Percentiles rank a stretch among this genome's conserved stretches.
Evolutionary conservation across 2,797 vertebrate species (phyloP).

Genomic region (Fistularia tabacaria): DNA sequence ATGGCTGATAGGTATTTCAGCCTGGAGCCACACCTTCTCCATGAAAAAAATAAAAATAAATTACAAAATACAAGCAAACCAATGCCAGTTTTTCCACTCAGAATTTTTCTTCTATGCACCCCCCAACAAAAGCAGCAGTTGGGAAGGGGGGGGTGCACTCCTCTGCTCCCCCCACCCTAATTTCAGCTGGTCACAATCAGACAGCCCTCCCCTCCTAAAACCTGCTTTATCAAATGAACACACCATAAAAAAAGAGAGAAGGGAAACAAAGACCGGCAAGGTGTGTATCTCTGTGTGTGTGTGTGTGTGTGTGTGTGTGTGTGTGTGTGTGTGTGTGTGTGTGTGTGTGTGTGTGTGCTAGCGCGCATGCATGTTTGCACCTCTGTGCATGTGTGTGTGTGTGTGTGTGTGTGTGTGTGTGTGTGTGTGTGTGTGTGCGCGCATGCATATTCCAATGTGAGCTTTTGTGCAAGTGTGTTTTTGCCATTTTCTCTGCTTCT

Average conservation of each 20-base stretch:
- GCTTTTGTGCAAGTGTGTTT: conserved; percentile 14
- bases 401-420: conserved; percentile 27
- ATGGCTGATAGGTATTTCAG: conserved; percentile 37
- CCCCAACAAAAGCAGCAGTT: too few relatives aligned
- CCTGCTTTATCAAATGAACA: conserved; percentile 74
- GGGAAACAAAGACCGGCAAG: conserved; percentile 56
- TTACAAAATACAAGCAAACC: background rate
- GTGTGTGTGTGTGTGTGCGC: conserved; percentile 7
- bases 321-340: conserved; percentile 24
- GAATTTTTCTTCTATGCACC: conserved; percentile 15
- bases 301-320: conserved; percentile 48
- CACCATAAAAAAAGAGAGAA: conserved; percentile 66
- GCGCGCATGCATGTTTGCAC: too few relatives aligned
- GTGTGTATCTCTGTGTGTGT: conserved; percentile 31
- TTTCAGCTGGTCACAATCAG: conserved; percentile 28
- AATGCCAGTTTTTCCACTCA: conserved; percentile 15
- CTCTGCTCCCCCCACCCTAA: conserved; percentile 16
- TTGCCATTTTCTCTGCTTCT: conserved; percentile 44
- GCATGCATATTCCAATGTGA: conserved; percentile 7
- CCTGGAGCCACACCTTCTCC: conserved; percentile 34
- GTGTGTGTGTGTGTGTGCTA: conserved; percentile 30
- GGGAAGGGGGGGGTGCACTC: background rate
- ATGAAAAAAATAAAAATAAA: conserved; percentile 9
- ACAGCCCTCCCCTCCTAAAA: conserved; percentile 40
- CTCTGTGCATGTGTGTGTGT: conserved; percentile 49